Conservation (phyloP, 2,888 invertebrate genomes). For the Escarpia spicata region DNA sequence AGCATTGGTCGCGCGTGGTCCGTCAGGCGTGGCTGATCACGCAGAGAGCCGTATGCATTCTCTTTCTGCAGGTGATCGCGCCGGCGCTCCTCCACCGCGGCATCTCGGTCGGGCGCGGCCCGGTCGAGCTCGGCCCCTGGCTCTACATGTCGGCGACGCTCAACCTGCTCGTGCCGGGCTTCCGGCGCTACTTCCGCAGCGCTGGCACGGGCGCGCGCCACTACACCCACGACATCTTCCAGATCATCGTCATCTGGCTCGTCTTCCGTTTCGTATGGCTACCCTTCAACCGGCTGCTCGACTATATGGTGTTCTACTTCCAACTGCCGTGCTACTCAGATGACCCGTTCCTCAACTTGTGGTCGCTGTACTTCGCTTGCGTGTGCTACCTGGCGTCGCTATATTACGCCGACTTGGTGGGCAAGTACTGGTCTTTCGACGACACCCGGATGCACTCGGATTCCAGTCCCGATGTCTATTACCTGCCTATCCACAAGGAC, state of each 20-base stretch:
- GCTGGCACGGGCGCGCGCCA: slow-evolving; percentile 16
- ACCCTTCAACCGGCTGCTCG: background rate
- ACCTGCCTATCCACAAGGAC: slow-evolving; percentile 4
- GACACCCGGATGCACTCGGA: background rate
- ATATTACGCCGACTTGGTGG: background rate
- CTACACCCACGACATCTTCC: slow-evolving; percentile 7
- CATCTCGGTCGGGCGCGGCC: slow-evolving; percentile 12
- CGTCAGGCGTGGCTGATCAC: slow-evolving; percentile 7
- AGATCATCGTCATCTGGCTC: slow-evolving; percentile 16
- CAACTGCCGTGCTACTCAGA: background rate
- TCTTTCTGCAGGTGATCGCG: slow-evolving; percentile 13
- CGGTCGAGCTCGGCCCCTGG: slow-evolving; percentile 7
- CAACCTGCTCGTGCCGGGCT: background rate
- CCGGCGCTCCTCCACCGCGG: slow-evolving; percentile 12
- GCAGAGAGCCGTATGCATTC: slow-evolving; percentile 13
- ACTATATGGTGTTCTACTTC: background rate
- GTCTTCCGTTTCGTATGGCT: background rate
- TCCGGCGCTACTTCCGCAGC: background rate
- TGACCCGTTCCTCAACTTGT: background rate
- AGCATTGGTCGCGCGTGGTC: slow-evolving; percentile 16
- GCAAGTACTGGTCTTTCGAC: background rate
- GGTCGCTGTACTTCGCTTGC: background rate
- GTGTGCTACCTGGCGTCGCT: background rate
- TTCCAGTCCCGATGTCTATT: background rate
- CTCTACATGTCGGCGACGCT: background rate